Conservation (phyloP, 2,888 invertebrate genomes). For the Chymomyza amoena region DNA sequence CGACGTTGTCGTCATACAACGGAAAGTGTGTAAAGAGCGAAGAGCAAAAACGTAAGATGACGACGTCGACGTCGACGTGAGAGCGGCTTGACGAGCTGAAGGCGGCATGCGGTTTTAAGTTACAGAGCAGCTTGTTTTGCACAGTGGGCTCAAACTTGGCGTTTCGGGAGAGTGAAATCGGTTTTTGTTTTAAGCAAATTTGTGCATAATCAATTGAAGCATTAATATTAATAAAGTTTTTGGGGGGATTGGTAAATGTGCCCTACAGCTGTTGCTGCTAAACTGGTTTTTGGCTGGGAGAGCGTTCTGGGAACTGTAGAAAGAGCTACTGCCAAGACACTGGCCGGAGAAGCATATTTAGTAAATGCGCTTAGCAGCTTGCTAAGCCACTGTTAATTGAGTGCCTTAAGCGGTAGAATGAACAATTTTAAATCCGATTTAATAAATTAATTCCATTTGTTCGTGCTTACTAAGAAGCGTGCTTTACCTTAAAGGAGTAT, state of each 20-base stretch:
- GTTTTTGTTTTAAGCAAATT: not conserved
- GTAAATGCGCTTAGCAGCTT: not conserved
- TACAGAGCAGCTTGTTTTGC: conserved; percentile 55
- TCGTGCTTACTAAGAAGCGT: not conserved
- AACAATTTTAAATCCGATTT: not conserved
- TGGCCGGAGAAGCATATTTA: not conserved
- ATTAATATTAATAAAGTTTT: not conserved
- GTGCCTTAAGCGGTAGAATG: not conserved
- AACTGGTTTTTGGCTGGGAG: not conserved
- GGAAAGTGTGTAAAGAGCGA: not conserved
- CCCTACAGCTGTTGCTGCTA: not conserved
- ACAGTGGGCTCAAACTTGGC: conserved; percentile 41
- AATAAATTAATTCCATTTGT: not conserved
- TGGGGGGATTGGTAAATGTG: not conserved
- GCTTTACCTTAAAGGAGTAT: no score
- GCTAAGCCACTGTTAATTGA: not conserved
- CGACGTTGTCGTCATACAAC: not conserved
- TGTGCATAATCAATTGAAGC: not conserved
- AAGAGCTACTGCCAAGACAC: not conserved
- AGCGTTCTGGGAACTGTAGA: not conserved
- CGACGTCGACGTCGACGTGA: conserved; percentile 13
- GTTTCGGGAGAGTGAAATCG: not conserved
- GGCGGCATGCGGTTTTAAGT: conserved; percentile 62
- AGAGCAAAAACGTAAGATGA: conserved; percentile 11
- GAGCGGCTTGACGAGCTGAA: conserved; percentile 42